These are phyloP conservation scores for Chlorospingus semifuscus DNA, from an alignment of 2,797 vertebrate species.

Conservation along the genomic window DNA sequence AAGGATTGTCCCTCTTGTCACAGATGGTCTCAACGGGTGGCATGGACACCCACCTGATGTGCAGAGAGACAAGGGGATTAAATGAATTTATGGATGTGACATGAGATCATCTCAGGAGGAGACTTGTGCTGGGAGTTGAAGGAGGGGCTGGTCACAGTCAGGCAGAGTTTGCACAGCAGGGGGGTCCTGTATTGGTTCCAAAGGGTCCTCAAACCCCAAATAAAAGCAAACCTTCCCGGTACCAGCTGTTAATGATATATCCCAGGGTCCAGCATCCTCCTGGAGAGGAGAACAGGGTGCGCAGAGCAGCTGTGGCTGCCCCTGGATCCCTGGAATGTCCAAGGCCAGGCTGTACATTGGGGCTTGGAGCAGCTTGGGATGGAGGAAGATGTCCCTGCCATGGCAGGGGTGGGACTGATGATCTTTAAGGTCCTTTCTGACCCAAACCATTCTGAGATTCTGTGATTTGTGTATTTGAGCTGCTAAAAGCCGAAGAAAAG, in stretches of 20 bases:
- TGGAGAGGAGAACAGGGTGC: neutral
- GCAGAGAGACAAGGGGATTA: neutral
- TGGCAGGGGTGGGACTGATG: accelerated
- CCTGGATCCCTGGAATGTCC: neutral
- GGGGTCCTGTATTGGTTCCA: neutral
- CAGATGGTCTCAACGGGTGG: too few relatives aligned
- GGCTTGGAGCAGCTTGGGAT: accelerated
- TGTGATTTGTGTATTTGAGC: neutral
- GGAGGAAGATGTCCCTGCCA: neutral
- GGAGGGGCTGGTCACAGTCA: neutral
- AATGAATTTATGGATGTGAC: neutral
- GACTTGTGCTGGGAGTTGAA: neutral
- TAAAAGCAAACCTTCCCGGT: neutral
- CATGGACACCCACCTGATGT: accelerated
- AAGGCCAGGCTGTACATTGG: neutral
- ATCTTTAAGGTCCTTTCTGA: neutral
- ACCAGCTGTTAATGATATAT: neutral
- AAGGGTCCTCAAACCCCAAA: neutral
- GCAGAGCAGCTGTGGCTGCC: neutral
- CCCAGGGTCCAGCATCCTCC: neutral
- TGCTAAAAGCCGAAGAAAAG: neutral
- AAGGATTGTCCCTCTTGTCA: neutral
- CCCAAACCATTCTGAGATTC: neutral
- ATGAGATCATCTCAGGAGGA: neutral
- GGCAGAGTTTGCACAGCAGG: neutral